phyloP scores from a whole-genome alignment of 2,797 vertebrate species.

The Graptemys geographica region DNA sequence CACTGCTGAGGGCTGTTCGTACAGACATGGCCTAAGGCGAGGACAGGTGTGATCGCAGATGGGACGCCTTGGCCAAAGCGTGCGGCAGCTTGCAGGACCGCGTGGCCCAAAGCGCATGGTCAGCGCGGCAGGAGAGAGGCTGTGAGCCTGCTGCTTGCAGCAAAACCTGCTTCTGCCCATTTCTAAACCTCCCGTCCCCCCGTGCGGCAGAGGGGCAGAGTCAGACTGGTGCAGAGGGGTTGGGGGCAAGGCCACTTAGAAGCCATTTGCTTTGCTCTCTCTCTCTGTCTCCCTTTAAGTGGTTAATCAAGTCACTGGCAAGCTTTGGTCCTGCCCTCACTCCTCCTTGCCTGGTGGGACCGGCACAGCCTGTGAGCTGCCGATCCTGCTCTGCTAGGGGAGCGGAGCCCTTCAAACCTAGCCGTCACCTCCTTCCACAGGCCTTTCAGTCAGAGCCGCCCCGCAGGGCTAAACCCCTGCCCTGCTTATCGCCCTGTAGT shows the following conservation, averaged over 20 bases:
- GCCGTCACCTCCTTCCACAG: not conserved
- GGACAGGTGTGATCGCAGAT: not conserved
- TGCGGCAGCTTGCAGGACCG: not conserved
- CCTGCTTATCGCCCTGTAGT: not conserved
- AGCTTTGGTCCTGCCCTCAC: not conserved
- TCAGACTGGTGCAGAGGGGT: not conserved
- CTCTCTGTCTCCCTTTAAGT: not conserved
- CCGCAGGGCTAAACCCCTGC: not conserved
- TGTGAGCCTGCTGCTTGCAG: not conserved
- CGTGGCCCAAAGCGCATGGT: too few relatives aligned
- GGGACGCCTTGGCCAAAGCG: not conserved
- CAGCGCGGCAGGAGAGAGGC: not conserved
- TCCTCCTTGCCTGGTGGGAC: too few relatives aligned
- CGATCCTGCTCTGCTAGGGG: too few relatives aligned
- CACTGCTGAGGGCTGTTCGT: too few relatives aligned
- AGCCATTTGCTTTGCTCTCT: not conserved
- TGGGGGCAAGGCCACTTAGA: not conserved
- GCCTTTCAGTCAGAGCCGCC: not conserved
- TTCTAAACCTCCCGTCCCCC: not conserved
- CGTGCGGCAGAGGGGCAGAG: not conserved
- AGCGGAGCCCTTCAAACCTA: not conserved
- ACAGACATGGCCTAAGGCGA: too few relatives aligned
- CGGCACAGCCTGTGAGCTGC: not conserved
- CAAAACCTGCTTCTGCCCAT: not conserved
- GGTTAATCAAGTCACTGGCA: not conserved